Percentiles rank a stretch among this genome's conserved stretches.
Conservation (phyloP, 2,797 vertebrate species). For the Micropoecilia bifurca region DNA sequence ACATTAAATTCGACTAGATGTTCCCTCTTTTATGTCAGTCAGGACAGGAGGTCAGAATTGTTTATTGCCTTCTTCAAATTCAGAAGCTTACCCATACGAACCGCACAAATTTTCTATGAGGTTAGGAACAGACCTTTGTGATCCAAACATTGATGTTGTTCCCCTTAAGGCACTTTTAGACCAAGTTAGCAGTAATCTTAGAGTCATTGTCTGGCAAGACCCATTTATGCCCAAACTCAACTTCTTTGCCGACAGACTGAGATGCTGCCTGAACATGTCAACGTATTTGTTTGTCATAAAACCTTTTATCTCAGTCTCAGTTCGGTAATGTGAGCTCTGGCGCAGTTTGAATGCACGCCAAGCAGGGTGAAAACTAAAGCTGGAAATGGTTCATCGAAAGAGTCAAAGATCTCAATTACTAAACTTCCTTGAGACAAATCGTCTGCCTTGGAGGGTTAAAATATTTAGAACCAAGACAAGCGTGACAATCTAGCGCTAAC, state of each 20-base stretch:
- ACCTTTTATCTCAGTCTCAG: neutral
- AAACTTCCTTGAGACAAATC: too few species aligned
- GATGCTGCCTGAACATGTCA: neutral
- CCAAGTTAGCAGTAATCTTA: neutral
- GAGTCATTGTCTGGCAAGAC: neutral
- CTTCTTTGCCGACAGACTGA: neutral
- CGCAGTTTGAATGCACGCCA: too few species aligned
- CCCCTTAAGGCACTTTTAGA: neutral
- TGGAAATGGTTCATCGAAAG: too few species aligned
- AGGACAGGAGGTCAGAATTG: neutral
- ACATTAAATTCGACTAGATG: neutral
- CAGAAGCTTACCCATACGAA: neutral
- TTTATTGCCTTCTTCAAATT: neutral
- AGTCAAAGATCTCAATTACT: too few species aligned
- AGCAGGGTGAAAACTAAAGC: too few species aligned
- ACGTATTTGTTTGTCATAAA: neutral
- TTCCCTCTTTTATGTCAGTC: neutral
- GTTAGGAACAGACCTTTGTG: neutral
- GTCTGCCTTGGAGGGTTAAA: too few species aligned
- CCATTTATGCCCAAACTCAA: neutral
- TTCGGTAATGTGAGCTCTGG: too few species aligned
- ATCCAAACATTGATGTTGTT: neutral
- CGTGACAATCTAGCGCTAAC: neutral
- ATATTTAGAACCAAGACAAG: neutral
- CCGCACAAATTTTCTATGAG: too few species aligned